Conservation (phyloP, 2,797 vertebrate genomes). For the Natrix natrix region DNA sequence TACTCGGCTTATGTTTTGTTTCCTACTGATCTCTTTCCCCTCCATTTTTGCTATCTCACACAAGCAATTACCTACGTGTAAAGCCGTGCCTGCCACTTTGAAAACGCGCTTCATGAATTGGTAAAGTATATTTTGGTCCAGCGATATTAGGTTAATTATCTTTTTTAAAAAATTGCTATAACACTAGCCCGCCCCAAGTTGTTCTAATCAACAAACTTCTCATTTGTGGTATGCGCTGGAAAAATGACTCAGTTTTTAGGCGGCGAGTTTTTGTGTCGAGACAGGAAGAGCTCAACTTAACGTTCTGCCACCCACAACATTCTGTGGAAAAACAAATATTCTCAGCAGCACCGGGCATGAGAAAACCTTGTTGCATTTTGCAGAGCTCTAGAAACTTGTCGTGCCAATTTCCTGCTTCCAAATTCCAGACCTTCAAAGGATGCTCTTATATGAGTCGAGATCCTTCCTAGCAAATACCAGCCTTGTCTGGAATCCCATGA, state of each 20-base stretch:
- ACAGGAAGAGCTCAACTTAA: conserved; percentile 60
- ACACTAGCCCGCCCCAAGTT: not conserved
- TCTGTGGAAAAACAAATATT: conserved; percentile 64
- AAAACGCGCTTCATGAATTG: not conserved
- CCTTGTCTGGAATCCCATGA: not conserved
- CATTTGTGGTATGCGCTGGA: conserved; percentile 43
- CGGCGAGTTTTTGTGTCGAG: conserved; percentile 35
- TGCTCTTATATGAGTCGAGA: conserved; percentile 13
- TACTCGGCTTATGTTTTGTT: not conserved
- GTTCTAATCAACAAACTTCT: conserved; percentile 32
- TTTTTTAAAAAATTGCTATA: not conserved
- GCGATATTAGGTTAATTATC: too few species aligned
- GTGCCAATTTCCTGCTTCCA: conserved; percentile 54
- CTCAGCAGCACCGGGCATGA: conserved; percentile 58
- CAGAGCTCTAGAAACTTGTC: conserved; percentile 59
- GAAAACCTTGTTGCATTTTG: conserved; percentile 52
- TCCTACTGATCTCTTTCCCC: not conserved
- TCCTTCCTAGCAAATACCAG: conserved; percentile 2
- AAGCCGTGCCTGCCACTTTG: not conserved
- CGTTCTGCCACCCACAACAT: conserved; percentile 59
- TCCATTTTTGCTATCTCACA: not conserved
- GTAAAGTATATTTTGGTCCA: not conserved
- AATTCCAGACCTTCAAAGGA: conserved; percentile 26
- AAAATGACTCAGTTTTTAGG: conserved; percentile 45
- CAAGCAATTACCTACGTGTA: not conserved